Base-by-base conservation (phyloP, 35 echinoderm and acorn worm genomes). In the Heliocidaris tuberculata region DNA sequence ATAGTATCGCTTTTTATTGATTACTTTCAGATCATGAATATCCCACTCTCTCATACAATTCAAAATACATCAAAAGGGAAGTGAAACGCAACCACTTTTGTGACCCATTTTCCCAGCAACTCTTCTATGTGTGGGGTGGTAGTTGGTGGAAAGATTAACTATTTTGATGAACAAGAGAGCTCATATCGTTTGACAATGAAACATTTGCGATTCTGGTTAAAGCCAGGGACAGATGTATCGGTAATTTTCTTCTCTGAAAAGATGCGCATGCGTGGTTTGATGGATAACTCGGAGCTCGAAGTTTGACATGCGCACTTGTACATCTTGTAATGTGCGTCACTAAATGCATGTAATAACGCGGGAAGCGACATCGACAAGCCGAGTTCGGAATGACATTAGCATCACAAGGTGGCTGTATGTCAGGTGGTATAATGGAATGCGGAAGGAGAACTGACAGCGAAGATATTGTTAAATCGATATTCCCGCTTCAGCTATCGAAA, bases 391-490 rank as follows among this genome's bases (percentile, higher is more conserved):
- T 78, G 65, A 78, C 65, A 78, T 78, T 78, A 78, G 65, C 65
- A 78, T 78, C 65, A 78, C 27, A 24, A 78, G 65, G 65, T 78
- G 65, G 65, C 19, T 78, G 27, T 78, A 78, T 78, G 65, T 78
- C 65, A 78, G 65, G 65, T n/a, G 65, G 27, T 78, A n/a, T 78
- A 78, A 78, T 78, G 65, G 65, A 78, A 78, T 78, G 65, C 65
- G 65, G 65, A 78, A 78, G 65, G 65, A 78, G 65, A 78, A 78
- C 65, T 78, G 65, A 78, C 65, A 78, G 65, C 65, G 5, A 78
- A 78, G 65, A 78, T 78, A 78, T 78, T 78, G 65, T 78, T 78
- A 78, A 78, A 78, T 78, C 65, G 65, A 78, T 78, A 78, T 78
- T 7, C 65, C 65, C 65, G 65, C 65, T 78, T 78, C 65, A 27